These are phyloP conservation scores for Carlito syrichta DNA, from an alignment of 2,113 vertebrate genomes.

Conservation along the genomic window DNA sequence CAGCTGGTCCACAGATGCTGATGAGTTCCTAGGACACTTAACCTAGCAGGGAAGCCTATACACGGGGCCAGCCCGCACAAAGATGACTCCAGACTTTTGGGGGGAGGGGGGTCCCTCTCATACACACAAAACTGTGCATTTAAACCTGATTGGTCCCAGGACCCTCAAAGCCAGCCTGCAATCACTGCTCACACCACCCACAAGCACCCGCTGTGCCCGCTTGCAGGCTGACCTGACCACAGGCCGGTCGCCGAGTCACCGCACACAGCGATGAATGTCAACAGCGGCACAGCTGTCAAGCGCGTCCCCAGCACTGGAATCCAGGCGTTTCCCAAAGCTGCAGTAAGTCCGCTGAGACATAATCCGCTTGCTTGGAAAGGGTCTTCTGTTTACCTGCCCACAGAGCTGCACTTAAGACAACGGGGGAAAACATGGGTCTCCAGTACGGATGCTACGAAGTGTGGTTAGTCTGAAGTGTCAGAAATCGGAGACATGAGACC, in stretches of 20 bases:
- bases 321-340: not conserved
- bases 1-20: too few species aligned
- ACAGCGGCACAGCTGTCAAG: not conserved
- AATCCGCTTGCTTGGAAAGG: not conserved
- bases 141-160: not conserved
- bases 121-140: not conserved
- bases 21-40: too few species aligned
- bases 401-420: not conserved
- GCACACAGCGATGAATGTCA: too few species aligned
- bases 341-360: not conserved
- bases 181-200: not conserved
- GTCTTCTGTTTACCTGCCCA: not conserved
- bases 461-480: not conserved
- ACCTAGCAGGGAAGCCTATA: too few species aligned
- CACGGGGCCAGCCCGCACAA: too few species aligned
- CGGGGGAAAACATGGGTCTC: not conserved
- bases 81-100: too few species aligned
- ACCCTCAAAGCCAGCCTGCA: not conserved
- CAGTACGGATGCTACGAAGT: not conserved
- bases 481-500: not conserved
- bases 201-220: too few species aligned
- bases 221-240: not conserved
- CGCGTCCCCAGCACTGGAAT: not conserved
- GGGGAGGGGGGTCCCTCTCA: too few species aligned
- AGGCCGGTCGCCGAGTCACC: too few species aligned